Percentiles rank a stretch among this genome's conserved stretches.
phyloP scores from a whole-genome alignment of 2,113 vertebrate genomes.

The Oenanthe oenanthe region DNA sequence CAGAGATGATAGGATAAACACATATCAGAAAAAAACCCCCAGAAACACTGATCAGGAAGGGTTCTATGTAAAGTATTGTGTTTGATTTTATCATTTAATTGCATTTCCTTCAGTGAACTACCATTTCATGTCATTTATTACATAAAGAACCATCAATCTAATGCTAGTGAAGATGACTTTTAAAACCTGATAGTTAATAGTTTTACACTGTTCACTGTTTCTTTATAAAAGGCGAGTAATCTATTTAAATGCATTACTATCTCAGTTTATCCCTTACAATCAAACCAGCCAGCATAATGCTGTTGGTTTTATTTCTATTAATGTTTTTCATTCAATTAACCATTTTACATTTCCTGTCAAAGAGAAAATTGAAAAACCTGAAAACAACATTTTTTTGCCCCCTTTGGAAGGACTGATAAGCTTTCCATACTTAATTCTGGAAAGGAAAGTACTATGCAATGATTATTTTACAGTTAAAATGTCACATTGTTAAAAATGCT shows the following conservation, averaged over 20 bases:
- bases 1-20: neutral
- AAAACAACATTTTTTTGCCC: neutral
- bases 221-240: neutral
- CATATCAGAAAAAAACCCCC: neutral
- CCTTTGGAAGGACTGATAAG: neutral
- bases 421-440: neutral
- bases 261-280: neutral
- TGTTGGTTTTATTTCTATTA: neutral
- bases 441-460: neutral
- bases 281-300: neutral
- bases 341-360: neutral
- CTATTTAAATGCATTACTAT: neutral
- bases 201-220: neutral
- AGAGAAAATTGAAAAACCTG: neutral
- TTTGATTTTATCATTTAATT: neutral
- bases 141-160: neutral
- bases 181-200: neutral
- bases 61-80: neutral
- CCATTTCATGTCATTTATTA: neutral
- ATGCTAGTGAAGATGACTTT: neutral
- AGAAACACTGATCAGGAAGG: neutral
- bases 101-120: neutral
- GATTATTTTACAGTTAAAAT: neutral
- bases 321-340: neutral
- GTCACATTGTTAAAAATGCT: neutral